Conservation (phyloP, 2,797 vertebrate genomes). For the Gallinago solitaria region DNA sequence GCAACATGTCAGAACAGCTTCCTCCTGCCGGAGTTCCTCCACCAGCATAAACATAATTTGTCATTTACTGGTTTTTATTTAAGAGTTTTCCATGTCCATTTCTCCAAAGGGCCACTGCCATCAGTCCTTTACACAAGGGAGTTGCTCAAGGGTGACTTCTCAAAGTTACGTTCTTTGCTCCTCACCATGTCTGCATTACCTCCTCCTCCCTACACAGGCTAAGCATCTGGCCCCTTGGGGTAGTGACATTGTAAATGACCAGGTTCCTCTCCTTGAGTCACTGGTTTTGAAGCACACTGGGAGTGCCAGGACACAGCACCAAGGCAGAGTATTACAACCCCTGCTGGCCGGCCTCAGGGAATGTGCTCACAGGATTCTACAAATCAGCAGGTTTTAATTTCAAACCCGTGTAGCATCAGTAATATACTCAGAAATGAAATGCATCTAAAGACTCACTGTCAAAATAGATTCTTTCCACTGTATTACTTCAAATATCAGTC, state of each 20-base stretch:
- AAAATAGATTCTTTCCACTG: background rate
- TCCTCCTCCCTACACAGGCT: no score
- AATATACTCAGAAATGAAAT: background rate
- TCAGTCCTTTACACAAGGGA: background rate
- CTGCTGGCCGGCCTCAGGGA: accelerated
- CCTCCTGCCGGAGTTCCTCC: background rate
- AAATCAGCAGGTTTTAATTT: background rate
- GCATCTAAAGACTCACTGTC: background rate
- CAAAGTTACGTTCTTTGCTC: background rate
- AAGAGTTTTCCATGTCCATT: background rate
- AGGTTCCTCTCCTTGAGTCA: background rate
- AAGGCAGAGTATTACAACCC: background rate
- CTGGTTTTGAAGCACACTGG: background rate
- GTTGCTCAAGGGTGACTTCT: background rate
- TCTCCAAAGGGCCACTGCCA: background rate
- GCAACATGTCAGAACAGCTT: background rate
- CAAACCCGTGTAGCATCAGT: background rate
- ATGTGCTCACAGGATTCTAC: background rate
- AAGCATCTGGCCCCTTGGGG: background rate
- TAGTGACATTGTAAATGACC: accelerated
- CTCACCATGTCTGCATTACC: background rate
- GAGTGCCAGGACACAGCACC: background rate
- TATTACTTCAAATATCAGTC: background rate
- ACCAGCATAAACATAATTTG: background rate
- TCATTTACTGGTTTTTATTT: background rate